phyloP scores from a whole-genome alignment of 2,797 vertebrate species.

The Poecilia velifera region DNA sequence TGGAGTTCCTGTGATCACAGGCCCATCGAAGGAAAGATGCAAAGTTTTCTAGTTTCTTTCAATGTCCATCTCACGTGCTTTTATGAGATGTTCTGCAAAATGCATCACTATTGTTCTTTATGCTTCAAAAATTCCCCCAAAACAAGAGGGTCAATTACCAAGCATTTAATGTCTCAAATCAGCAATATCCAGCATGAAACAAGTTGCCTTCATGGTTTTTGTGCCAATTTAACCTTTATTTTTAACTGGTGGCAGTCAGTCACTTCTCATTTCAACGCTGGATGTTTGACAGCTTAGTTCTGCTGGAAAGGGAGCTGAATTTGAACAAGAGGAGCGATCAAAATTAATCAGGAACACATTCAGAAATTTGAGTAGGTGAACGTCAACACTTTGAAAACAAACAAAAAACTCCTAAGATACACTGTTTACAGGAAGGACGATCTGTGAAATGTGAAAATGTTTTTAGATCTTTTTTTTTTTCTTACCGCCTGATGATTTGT shows the following conservation, averaged over 20 bases:
- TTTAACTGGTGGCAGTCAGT: neutral
- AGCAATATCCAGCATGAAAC: neutral
- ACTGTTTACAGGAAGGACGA: constrained; percentile 35
- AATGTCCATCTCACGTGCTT: neutral
- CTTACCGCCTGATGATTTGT: neutral
- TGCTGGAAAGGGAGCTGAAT: neutral
- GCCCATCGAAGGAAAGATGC: neutral
- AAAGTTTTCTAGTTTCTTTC: neutral
- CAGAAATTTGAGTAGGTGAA: neutral
- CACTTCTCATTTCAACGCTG: neutral
- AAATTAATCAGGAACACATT: neutral
- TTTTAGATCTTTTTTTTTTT: constrained; percentile 23
- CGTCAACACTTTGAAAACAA: neutral
- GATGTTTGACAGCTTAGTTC: neutral
- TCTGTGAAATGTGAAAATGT: constrained; percentile 64
- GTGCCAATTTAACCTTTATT: neutral
- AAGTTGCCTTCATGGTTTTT: constrained; percentile 1
- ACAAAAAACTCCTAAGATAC: constrained; percentile 7
- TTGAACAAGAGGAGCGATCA: neutral
- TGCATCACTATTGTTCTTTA: neutral
- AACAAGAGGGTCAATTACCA: neutral
- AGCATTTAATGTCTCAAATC: neutral
- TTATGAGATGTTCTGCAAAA: neutral
- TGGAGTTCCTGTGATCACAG: constrained; percentile 26
- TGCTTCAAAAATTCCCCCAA: neutral